Evolutionary conservation across 2,797 vertebrate species (phyloP).

Genomic region (Rhyacichthys aspro): DNA sequence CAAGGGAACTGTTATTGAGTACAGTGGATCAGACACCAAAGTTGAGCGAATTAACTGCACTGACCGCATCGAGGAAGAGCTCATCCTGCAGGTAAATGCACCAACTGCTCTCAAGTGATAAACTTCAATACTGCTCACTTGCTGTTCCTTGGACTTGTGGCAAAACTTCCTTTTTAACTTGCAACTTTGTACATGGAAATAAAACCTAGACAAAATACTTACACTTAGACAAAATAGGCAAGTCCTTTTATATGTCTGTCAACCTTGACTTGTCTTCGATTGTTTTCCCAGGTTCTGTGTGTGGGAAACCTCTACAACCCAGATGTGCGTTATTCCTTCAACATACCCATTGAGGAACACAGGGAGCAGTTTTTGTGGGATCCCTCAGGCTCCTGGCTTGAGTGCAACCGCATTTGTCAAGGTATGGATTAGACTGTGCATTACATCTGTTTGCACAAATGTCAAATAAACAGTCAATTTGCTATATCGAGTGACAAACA

Average conservation of each 20-base stretch:
- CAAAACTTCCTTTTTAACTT: background rate
- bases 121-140: too few relatives aligned
- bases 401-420: slow-evolving; percentile 92
- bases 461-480: background rate
- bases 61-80: slow-evolving; percentile 88
- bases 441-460: background rate
- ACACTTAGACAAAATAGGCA: slow-evolving; percentile 23
- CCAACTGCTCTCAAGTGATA: background rate
- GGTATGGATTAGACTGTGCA: slow-evolving; percentile 74
- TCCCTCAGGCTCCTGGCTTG: slow-evolving; percentile 89
- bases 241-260: slow-evolving; percentile 19
- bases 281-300: slow-evolving; percentile 88
- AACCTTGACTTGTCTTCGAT: slow-evolving; percentile 17
- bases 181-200: background rate
- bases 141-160: too few relatives aligned
- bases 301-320: slow-evolving; percentile 96
- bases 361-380: slow-evolving; percentile 89
- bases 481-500: too few relatives aligned
- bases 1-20: slow-evolving; percentile 90
- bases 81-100: slow-evolving; percentile 87
- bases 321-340: slow-evolving; percentile 94
- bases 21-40: slow-evolving; percentile 92
- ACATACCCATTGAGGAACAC: slow-evolving; percentile 87
- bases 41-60: slow-evolving; percentile 95
- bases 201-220: slow-evolving; percentile 12